phyloP scores from a whole-genome alignment of 2,797 vertebrate genomes.

The Kryptopterus vitreolus region DNA sequence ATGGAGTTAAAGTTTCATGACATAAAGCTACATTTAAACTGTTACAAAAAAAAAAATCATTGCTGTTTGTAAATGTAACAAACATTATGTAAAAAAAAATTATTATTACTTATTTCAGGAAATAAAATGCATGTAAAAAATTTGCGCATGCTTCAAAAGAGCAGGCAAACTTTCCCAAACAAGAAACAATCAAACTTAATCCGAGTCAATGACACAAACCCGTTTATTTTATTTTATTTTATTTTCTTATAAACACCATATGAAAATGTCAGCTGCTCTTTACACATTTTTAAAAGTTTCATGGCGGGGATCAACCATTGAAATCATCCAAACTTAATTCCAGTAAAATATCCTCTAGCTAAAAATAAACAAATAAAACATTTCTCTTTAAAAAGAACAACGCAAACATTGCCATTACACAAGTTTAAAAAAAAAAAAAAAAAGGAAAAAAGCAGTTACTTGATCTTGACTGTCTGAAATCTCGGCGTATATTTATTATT shows the following conservation, averaged over 20 bases:
- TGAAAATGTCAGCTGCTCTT: not conserved
- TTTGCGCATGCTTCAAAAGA: not conserved
- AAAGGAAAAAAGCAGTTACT: not conserved
- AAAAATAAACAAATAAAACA: too few relatives aligned
- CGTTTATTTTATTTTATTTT: not conserved
- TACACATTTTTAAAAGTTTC: not conserved
- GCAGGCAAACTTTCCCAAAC: not conserved
- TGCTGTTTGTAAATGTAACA: not conserved
- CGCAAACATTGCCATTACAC: not conserved
- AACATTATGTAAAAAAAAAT: too few relatives aligned
- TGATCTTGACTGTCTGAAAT: not conserved
- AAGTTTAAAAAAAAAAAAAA: not conserved
- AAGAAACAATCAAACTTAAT: not conserved
- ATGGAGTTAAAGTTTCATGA: constrained; percentile 5
- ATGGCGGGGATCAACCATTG: not conserved
- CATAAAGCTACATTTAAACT: not conserved
- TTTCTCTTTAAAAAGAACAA: not conserved
- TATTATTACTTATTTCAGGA: not conserved
- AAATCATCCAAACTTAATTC: not conserved
- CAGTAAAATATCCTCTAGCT: not conserved
- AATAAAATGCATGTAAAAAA: not conserved
- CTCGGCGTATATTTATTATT: not conserved
- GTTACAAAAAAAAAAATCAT: not conserved
- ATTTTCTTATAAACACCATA: not conserved
- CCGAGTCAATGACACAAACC: not conserved